Evolutionary conservation across 1,140 invertebrate genomes (phyloP), one percentile per base, ranked within the genome.

Genomic region (Calosoma granatense): DNA sequence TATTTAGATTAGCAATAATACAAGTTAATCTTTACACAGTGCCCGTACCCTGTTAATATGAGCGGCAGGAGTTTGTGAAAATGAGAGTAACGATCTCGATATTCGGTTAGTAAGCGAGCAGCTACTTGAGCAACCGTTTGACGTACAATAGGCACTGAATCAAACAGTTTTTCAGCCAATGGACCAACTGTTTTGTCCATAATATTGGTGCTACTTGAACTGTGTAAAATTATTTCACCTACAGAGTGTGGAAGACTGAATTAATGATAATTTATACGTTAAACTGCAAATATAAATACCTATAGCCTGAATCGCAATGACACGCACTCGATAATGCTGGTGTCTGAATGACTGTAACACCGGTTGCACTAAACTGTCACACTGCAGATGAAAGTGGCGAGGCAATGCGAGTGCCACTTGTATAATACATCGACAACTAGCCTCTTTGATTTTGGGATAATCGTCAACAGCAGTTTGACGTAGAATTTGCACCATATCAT

Each of bases 321-420:
- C 78, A 60, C 92, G 73, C 41, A 93, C 83, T 74, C 80, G 84
- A 51, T 83, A 88, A 70, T 92, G 89, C 64, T 92, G 88, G 71
- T 94, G 90, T 51, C 78, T 74, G 60, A 92, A 79, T 66, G 85
- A 82, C 20, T 71, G 71, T 15, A 90, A 65, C 0, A 92, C 71
- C 11, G 90, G 86, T 63, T 84, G 83, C 0, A 90, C 77, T 54
- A 92, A 74, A 39, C 71, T 76, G 61, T 89, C 86, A 0, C 84
- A 84, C 60, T 82, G 81, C 41, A 81, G 74, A 63, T 90, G 86
- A 68, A 94, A 87, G 65, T 87, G 75, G 59, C 75, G 74, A n/a
- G 81, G 76, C 9, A 85, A 65, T n/a, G 78, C 72, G 26, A 76
- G 77, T 0, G 86, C 79, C 12, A 93, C 61, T 52, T 78, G 64